Evolutionary conservation across 2,888 invertebrate genomes (phyloP).

Genomic region (Nowickia ferox): DNA sequence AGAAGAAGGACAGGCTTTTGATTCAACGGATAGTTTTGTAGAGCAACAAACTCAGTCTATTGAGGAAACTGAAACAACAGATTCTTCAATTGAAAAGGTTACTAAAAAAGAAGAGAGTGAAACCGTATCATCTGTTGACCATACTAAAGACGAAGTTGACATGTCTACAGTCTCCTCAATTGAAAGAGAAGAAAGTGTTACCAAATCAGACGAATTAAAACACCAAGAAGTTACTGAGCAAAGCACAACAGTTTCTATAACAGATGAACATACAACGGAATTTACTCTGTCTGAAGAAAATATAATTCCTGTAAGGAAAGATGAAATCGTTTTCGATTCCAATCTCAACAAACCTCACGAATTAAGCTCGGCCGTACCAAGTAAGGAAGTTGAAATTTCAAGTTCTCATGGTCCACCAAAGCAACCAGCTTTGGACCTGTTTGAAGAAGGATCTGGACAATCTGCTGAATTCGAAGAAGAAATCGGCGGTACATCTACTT

Average conservation of each 20-base stretch:
- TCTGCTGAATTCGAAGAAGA: constrained; percentile 79
- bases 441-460: constrained; percentile 75
- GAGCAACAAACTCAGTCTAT: constrained; percentile 59
- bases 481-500: constrained; percentile 61
- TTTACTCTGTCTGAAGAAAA: constrained; percentile 22
- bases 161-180: constrained; percentile 34
- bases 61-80: constrained; percentile 39
- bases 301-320: constrained; percentile 60
- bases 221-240: constrained; percentile 29
- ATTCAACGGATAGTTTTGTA: constrained; percentile 59
- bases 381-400: constrained; percentile 7
- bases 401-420: constrained; percentile 22
- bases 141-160: constrained; percentile 52
- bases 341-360: constrained; percentile 1
- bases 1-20: constrained; percentile 65
- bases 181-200: constrained; percentile 35
- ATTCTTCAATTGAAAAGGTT: constrained; percentile 41
- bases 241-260: constrained; percentile 19
- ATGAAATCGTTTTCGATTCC: constrained; percentile 42
- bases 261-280: constrained; percentile 14
- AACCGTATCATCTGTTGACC: constrained; percentile 57
- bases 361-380: not conserved
- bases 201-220: constrained; percentile 2
- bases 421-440: constrained; percentile 74
- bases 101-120: constrained; percentile 47